Evolutionary conservation across 2,797 vertebrate genomes (phyloP), one percentile per base, ranked within the genome.

Genomic region (Amazona finschi): DNA sequence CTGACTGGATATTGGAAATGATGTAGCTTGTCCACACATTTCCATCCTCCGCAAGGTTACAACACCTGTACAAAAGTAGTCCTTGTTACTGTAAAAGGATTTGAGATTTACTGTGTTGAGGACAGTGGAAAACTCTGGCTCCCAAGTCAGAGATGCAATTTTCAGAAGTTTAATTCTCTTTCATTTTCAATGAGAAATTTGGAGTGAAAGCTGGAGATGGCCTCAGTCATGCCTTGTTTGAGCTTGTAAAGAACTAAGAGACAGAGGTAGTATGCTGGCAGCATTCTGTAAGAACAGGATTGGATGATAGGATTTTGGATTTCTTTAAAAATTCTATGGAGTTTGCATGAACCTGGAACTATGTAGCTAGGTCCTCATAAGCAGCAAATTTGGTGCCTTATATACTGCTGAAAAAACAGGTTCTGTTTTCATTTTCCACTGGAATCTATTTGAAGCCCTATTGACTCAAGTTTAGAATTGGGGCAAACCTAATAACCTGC

Each of bases 401-500:
- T 18, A 41, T 25, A 33, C 25, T 22, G 12, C 52, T 49, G 41
- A 65, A 58, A 64, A 70, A 55, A 18, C 0, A 0, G 17, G 5
- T 61, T 95, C n/a, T 73, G 46, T 79, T 90, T 88, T 91, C 16
- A 14, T 84, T 83, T 95, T 92, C 39, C 30, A 21, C 17, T 93
- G 67, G 38, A 91, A 62, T 88, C 16, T 41, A 4, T 87, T 86
- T 85, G 82, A 95, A 85, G 65, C 85, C 58, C 49, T 22, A 61
- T 61, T 95, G 93, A 89, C 49, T 92, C 38, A 74, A 71, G 74
- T 74, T 90, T 85, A 65, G 75, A 95, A 89, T 79, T 95, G 89
- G 92, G 72, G 38, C 88, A 94, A 87, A 89, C 78, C 60, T 85
- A 67, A 89, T 96, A 96, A 92, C 84, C 86, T 95, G 84, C 86